Evolutionary conservation across 2,888 invertebrate genomes (phyloP), one percentile per base, ranked within the genome.

Genomic region (Augiades crinisus): DNA sequence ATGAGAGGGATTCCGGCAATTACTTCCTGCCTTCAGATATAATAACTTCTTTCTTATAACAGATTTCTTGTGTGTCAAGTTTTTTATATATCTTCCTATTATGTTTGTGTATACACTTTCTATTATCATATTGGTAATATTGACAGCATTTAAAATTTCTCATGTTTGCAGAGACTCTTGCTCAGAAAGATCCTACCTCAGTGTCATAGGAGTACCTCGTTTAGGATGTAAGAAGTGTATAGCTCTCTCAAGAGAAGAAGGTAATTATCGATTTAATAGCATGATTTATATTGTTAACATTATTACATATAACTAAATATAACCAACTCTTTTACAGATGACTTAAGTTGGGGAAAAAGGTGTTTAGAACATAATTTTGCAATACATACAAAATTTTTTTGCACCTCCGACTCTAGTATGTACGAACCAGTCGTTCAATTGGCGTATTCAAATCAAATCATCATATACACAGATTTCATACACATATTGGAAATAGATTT

Each of bases 361-460:
- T 98, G 98, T 75, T 86, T 96, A 52, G 94, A 94, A 70, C 98
- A 98, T 77, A 96, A 97, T 71, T 94, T 97, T 63, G 96, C 97
- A 38, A 93, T 98, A 59, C 98, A 98, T 81, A 96, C 97, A 62
- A 96, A 95, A 73, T 97, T 97, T 77, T 96, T 96, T 72, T 94
- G 96, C 64, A 95, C 96, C n/a, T 93, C 95, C 36, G 96, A 96
- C 43, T 95, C 94, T 65, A 96, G 96, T 17, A 91, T 92, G 76
- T 95, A 95, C 67, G 92, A 93, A 63, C 93, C 94, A 0, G 91
- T 92, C 5, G 92, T 93, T 2, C 93, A 94, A 68, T 82, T 94
- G 38, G 92, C 93, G 5, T 93, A 93, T 67, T 92, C 93, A 44
- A 93, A 94, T 64, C 92, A 94, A 63, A 94, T 96, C 53, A 92